Evolutionary conservation across 2,888 invertebrate genomes (phyloP).

Genomic region (Aporophyla lueneburgensis): DNA sequence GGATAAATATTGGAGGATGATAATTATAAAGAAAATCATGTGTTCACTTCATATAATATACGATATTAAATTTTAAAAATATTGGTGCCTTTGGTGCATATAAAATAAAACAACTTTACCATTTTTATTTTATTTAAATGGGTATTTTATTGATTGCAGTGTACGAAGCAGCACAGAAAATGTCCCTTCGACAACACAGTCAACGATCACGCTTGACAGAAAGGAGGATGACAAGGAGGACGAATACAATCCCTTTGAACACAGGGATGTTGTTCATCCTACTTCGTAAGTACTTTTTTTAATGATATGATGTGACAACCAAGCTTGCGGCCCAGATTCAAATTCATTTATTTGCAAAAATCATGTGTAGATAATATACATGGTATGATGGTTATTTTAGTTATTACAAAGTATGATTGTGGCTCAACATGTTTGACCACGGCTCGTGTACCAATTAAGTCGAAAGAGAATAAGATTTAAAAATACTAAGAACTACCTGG

Average conservation of each 20-base stretch:
- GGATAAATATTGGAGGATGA: neutral
- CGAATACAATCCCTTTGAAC: conserved; percentile 93
- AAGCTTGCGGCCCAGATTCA: neutral
- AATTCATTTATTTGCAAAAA: too few relatives aligned
- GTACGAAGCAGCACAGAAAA: conserved; percentile 56
- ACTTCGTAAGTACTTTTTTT: conserved; percentile 91
- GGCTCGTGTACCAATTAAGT: too few relatives aligned
- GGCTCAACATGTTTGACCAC: too few relatives aligned
- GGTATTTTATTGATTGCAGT: conserved; percentile 37
- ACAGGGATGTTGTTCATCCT: conserved; percentile 92
- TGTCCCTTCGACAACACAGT: conserved; percentile 73
- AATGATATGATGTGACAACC: neutral
- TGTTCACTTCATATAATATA: neutral
- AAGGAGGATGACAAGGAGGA: conserved; percentile 70
- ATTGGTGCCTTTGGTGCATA: neutral
- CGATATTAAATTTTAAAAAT: too few relatives aligned
- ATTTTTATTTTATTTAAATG: too few relatives aligned
- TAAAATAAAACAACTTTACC: neutral
- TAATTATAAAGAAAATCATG: neutral
- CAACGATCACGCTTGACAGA: conserved; percentile 77
- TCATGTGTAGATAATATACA: too few relatives aligned
- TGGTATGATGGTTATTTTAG: too few relatives aligned
- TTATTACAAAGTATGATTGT: too few relatives aligned
- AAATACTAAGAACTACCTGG: too few relatives aligned
- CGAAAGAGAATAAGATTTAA: too few relatives aligned